These are phyloP conservation scores for Dimorphilus gyrociliatus DNA, from an alignment of 2,888 invertebrate genomes.

Conservation along the genomic window DNA sequence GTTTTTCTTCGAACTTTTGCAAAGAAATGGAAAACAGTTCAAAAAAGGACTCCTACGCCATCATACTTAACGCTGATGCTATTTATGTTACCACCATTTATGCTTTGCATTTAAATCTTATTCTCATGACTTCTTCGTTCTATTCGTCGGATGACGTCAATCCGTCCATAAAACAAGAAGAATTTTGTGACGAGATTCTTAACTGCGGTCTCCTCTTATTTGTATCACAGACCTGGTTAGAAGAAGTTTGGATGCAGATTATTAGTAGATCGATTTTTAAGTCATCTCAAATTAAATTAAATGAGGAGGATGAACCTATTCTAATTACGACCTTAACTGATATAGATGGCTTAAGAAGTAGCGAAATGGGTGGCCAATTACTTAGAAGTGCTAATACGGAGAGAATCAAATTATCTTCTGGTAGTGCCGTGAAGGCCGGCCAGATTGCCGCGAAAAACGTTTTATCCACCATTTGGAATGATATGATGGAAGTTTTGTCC, in stretches of 20 bases:
- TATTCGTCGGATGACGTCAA: slow-evolving; percentile 3
- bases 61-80: slow-evolving; percentile 80
- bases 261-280: too few species aligned
- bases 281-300: too few species aligned
- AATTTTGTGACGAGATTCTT: slow-evolving; percentile 79
- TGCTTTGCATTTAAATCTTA: slow-evolving; percentile 61
- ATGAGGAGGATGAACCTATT: too few species aligned
- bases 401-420: too few species aligned
- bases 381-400: too few species aligned
- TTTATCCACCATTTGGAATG: too few species aligned
- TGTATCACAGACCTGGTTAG: slow-evolving; percentile 77
- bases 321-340: slow-evolving; percentile 6
- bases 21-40: too few species aligned
- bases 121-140: neutral
- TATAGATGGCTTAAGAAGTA: slow-evolving; percentile 52
- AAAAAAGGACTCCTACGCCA: too few species aligned
- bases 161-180: slow-evolving; percentile 44
- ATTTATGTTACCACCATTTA: slow-evolving; percentile 79
- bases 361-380: slow-evolving; percentile 51
- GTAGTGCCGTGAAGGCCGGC: too few species aligned
- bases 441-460: slow-evolving; percentile 6
- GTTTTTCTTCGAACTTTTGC: slow-evolving; percentile 77
- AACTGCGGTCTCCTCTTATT: slow-evolving; percentile 81
- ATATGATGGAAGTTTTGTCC: slow-evolving; percentile 70
- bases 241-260: slow-evolving; percentile 75